Base-by-base conservation (phyloP, 1,140 invertebrate species). In the Hyles euphorbiae region DNA sequence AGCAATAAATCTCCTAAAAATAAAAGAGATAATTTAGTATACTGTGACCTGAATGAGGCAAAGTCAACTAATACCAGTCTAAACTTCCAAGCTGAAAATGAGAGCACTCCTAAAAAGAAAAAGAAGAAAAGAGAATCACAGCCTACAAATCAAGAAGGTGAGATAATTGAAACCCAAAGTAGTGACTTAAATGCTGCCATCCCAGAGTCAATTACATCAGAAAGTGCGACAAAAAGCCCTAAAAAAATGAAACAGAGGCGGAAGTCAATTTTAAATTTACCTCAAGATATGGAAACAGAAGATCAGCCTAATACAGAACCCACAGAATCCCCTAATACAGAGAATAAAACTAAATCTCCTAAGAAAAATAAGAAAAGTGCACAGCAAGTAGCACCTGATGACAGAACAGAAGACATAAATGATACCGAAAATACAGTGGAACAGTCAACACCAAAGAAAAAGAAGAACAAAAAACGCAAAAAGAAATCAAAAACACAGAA, bases 41-140 rank as follows among this genome's bases (percentile, higher is more conserved):
- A 54, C 1, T 6, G 9, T 34, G 56, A 58, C n/a, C 45, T 22
- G 54, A 44, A 34, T 36, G 49, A 54, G 5, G 56, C 54, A 63
- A 52, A 50, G 8, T 50, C 3, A 50, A 32, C 3, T 8, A 33
- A 10, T 52, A 34, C 34, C 7, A 34, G n/a, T 10, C 33, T 10
- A 3, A 40, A 40, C 8, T 40, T 40, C 1, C 36, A 40, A 40
- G 36, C 8, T 40, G 36, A 40, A 40, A 60, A 65, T 36, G 57
- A 65, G 54, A 65, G 8, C 52, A 63, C 63, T 10, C 64, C 65
- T 9, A 72, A 74, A 60, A 78, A 73, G 60, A 75, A 75, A 43
- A 75, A 73, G 8, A 72, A 71, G 34, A 70, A 60, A 22, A 11
- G 33, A 33, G 5, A 63, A 34, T 47, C 48, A 48, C 7, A 48